phyloP scores from a whole-genome alignment of 2,113 vertebrate genomes.

The Toxostoma redivivum region DNA sequence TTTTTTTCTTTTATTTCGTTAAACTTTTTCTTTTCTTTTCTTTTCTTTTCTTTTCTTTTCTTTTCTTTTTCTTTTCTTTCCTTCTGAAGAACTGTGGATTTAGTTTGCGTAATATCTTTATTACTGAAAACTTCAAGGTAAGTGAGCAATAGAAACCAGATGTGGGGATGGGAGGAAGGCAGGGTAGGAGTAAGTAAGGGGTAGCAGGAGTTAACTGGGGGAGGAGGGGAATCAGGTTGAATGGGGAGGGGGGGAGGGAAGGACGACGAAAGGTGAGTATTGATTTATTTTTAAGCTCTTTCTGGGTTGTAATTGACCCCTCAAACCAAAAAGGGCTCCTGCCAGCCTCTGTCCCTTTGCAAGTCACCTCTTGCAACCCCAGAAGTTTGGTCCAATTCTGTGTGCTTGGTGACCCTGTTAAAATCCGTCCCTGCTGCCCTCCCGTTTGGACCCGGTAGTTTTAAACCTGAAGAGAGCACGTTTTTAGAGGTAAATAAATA shows the following conservation, averaged over 20 bases:
- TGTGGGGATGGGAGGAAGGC: conserved; percentile 53
- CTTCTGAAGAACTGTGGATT: background rate
- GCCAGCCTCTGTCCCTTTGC: background rate
- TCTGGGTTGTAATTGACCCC: background rate
- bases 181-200: conserved; percentile 28
- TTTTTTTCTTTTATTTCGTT: background rate
- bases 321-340: background rate
- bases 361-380: background rate
- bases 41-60: background rate
- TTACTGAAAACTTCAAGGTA: conserved; percentile 78
- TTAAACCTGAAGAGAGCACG: background rate
- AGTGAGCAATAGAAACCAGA: conserved; percentile 73
- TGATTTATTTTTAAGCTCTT: conserved; percentile 11
- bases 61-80: background rate
- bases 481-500: background rate
- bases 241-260: background rate
- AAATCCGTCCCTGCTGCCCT: background rate
- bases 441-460: background rate
- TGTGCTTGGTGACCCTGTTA: background rate
- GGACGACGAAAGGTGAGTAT: background rate
- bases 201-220: conserved; percentile 43
- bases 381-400: background rate
- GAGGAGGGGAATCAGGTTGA: conserved; percentile 42
- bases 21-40: background rate
- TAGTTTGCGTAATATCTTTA: conserved; percentile 74